phyloP scores from a whole-genome alignment of 2,113 vertebrate species.

The Brachyistius frenatus region DNA sequence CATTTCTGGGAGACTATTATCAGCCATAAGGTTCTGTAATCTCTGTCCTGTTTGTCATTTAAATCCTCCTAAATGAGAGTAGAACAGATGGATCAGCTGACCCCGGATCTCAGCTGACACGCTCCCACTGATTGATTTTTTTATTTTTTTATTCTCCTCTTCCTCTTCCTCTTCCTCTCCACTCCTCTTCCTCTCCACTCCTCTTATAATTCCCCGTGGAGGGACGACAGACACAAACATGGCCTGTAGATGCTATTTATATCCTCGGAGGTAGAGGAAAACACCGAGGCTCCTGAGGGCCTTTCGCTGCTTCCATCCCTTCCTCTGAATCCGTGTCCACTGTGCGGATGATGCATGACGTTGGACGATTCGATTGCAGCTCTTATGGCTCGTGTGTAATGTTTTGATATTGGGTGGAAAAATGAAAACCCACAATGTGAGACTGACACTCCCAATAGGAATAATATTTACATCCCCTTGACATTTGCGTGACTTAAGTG shows the following conservation, averaged over 20 bases:
- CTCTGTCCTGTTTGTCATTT: conserved; percentile 53
- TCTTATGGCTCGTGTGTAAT: conserved; percentile 33
- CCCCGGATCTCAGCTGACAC: conserved; percentile 13
- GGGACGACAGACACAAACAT: not conserved
- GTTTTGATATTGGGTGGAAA: conserved; percentile 21
- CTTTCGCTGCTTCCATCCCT: not conserved
- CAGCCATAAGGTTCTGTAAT: conserved; percentile 54
- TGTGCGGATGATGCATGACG: not conserved
- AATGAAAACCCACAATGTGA: not conserved
- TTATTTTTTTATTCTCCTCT: too few relatives aligned
- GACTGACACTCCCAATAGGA: not conserved
- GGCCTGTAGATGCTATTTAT: conserved; percentile 13
- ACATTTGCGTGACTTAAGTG: not conserved
- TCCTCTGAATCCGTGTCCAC: too few relatives aligned
- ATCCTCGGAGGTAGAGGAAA: conserved; percentile 4
- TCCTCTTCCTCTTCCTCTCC: too few relatives aligned
- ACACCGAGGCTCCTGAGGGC: not conserved
- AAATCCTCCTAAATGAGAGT: conserved; percentile 70
- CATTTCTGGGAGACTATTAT: conserved; percentile 16
- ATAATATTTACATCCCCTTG: not conserved
- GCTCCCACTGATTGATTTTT: conserved; percentile 15
- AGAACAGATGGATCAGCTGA: conserved; percentile 65
- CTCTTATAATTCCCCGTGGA: not conserved
- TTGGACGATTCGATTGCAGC: conserved; percentile 1
- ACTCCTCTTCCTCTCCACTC: too few relatives aligned